These are phyloP conservation scores for Leptonema lineaticorne DNA, from an alignment of 1,140 invertebrate species.

Conservation along the genomic window DNA sequence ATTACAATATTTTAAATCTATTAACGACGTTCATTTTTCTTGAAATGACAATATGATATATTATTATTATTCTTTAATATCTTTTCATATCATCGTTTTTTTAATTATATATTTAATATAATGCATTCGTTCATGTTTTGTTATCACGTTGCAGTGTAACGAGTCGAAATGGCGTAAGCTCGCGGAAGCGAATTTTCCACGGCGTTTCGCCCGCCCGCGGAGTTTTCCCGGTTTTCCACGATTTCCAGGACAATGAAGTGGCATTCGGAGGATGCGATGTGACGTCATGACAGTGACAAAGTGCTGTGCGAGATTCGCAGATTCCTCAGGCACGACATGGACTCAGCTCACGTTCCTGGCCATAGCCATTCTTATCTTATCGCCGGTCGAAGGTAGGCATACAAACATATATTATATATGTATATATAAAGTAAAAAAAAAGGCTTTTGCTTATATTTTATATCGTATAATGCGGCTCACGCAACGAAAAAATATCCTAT, in stretches of 20 bases:
- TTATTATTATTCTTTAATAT: no score
- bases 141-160: not conserved
- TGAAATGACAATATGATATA: no score
- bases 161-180: not conserved
- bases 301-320: not conserved
- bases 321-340: constrained; percentile 1
- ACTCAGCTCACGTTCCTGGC: constrained; percentile 5
- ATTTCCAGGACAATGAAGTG: constrained; percentile 14
- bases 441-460: no score
- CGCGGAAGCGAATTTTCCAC: not conserved
- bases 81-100: no score
- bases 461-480: no score
- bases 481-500: no score
- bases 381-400: not conserved
- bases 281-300: constrained; percentile 28
- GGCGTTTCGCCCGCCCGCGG: not conserved
- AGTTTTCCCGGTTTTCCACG: not conserved
- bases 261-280: constrained; percentile 18
- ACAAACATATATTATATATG: no score
- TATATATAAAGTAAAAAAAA: no score
- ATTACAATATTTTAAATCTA: no score
- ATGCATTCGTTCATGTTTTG: no score
- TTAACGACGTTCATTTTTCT: no score
- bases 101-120: no score
- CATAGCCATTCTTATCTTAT: not conserved